Evolutionary conservation across 1,140 invertebrate species (phyloP), one percentile per base, ranked within the genome.

Genomic region (Sitophilus oryzae): DNA sequence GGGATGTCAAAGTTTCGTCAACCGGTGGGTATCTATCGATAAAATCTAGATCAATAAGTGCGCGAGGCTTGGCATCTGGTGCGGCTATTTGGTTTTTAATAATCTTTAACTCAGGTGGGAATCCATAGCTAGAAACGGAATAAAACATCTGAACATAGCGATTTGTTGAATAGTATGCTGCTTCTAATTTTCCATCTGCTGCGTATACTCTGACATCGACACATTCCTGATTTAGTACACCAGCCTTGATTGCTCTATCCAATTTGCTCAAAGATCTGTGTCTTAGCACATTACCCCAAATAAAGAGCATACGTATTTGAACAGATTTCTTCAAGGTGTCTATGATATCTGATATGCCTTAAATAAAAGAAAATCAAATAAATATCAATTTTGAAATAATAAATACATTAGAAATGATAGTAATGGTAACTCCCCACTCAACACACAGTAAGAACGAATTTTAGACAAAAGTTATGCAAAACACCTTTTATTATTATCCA

Each of bases 161-260:
- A 60, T 70, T 63, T 0, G 42, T 36, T 2, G 73, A 72, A 57
- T 79, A 77, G 59, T 73, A 75, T 1, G 78, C 79, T 2, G 76
- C 70, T 23, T 74, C 59, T n/a, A 74, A 65, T 14, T 69, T 59
- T 0, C 68, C 71, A 67, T 79, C 75, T 0, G 78, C 73, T 50
- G 66, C 66, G 55, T 80, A 81, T 3, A 79, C 58, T 63, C 73
- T 73, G 0, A 81, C 72, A 60, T 82, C 79, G 23, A 81, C 69
- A 3, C 74, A 69, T 15, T 76, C 69, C 65, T 80, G 79, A 16
- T 71, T 66, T 1, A 81, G 58, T 0, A 72, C 70, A 1, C 71
- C 70, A 23, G 76, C 76, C 5, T 58, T n/a, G 4, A 82, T 40
- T 74, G 79, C 77, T 61, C 77, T 69, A 46, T 76, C 52, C 3